Conservation (phyloP, 2,888 invertebrate species). For the Nematopogon swammerdamellus region DNA sequence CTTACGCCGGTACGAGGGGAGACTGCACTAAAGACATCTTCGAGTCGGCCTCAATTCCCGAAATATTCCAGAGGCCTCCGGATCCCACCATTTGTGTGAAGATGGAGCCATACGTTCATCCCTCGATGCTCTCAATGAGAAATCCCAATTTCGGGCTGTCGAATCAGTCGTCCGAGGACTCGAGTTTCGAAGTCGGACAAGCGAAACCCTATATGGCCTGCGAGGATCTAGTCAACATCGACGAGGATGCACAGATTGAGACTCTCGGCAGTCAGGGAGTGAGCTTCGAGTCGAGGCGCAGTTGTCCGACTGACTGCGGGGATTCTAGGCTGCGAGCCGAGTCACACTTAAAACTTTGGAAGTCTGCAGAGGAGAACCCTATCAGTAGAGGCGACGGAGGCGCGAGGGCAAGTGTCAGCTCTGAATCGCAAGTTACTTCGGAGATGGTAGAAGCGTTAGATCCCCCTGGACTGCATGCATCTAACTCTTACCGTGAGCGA, state of each 20-base stretch:
- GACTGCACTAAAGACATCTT: constrained; percentile 45
- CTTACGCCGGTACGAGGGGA: constrained; percentile 21
- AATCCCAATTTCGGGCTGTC: constrained; percentile 54
- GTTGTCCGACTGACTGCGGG: constrained; percentile 62
- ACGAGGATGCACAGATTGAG: constrained; percentile 55
- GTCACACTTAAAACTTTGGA: constrained; percentile 34
- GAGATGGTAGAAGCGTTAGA: constrained; percentile 31
- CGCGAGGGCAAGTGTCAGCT: background rate
- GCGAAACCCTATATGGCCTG: constrained; percentile 59
- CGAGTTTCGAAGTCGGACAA: constrained; percentile 52
- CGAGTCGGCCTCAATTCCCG: constrained; percentile 16
- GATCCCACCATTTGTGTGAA: background rate
- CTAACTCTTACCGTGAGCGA: background rate
- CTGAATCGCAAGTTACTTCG: constrained; percentile 16
- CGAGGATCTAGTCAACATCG: constrained; percentile 65
- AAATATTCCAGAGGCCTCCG: background rate
- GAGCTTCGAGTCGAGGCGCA: constrained; percentile 54
- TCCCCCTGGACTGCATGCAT: constrained; percentile 21
- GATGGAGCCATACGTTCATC: background rate
- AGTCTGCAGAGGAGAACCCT: constrained; percentile 39
- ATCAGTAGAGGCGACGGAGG: constrained; percentile 18
- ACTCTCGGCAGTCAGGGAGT: constrained; percentile 28
- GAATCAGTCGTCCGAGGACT: constrained; percentile 47
- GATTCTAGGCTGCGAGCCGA: constrained; percentile 17
- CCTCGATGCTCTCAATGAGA: constrained; percentile 1